Conservation (phyloP, 2,113 vertebrate genomes). For the Menura novaehollandiae region DNA sequence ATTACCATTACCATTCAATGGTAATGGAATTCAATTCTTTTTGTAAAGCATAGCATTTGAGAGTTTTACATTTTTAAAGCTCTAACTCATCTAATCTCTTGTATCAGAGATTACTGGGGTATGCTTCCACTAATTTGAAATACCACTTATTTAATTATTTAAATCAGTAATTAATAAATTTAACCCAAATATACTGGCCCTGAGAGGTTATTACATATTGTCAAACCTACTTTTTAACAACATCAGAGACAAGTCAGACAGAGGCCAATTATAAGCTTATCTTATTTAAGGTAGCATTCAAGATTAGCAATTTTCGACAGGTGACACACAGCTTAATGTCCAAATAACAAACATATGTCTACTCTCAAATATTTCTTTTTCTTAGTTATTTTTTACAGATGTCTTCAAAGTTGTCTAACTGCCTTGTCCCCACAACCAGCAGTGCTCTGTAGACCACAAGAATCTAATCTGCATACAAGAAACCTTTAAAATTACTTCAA, state of each 20-base stretch:
- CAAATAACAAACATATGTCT: not conserved
- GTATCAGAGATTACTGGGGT: not conserved
- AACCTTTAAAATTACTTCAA: not conserved
- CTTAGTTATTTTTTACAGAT: not conserved
- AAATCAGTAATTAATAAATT: not conserved
- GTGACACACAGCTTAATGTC: not conserved
- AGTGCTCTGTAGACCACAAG: not conserved
- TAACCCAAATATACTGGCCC: not conserved
- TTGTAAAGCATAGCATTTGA: not conserved
- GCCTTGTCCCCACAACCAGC: not conserved
- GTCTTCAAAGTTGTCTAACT: not conserved
- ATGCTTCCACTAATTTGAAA: not conserved
- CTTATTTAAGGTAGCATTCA: not conserved
- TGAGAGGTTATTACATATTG: not conserved
- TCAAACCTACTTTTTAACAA: not conserved
- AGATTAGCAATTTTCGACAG: not conserved
- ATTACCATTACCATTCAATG: too few relatives aligned
- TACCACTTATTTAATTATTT: not conserved
- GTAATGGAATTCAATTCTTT: not conserved
- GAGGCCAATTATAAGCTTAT: not conserved
- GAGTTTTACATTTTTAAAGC: not conserved
- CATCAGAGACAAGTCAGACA: not conserved
- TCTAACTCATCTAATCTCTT: not conserved
- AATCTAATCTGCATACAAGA: not conserved
- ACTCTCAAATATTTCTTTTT: not conserved